Conservation (phyloP, 2,797 vertebrate species). For the Pseudomugil tenellus region DNA sequence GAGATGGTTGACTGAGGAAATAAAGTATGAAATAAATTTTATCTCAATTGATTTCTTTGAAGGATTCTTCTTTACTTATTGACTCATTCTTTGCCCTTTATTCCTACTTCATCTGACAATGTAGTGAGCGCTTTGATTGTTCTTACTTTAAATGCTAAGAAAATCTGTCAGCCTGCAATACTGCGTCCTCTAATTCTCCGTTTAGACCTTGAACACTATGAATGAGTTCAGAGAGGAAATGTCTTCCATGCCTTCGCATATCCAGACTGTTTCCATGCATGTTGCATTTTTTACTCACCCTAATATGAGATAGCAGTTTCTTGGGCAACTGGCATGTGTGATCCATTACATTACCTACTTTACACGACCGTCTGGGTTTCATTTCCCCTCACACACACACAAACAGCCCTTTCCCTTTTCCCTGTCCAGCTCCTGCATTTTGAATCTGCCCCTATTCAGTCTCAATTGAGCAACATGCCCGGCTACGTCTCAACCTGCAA, state of each 20-base stretch:
- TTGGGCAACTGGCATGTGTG: constrained; percentile 27
- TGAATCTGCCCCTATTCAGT: constrained; percentile 11
- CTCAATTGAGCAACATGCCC: constrained; percentile 26
- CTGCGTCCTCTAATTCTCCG: background rate
- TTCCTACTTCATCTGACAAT: constrained; percentile 26
- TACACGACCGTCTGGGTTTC: constrained; percentile 20
- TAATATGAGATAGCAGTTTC: constrained; percentile 41
- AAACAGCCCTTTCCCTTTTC: constrained; percentile 1
- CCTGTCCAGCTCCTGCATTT: background rate
- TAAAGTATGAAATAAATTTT: constrained; percentile 44
- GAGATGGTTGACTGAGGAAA: constrained; percentile 42
- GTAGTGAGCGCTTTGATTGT: constrained; percentile 8
- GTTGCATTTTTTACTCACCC: constrained; percentile 21
- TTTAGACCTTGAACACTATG: constrained; percentile 10
- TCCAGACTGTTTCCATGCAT: constrained; percentile 17
- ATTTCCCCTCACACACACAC: constrained; percentile 6
- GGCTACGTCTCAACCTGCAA: constrained; percentile 22
- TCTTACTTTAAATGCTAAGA: constrained; percentile 14
- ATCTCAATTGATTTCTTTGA: constrained; percentile 50
- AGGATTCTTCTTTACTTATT: constrained; percentile 40
- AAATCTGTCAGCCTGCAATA: background rate
- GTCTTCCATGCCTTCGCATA: background rate
- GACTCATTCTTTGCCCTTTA: constrained; percentile 33
- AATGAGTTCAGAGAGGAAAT: constrained; percentile 3
- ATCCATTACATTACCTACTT: constrained; percentile 39